A percentile compares a stretch with the other conserved stretches of the same genome.
Conservation (phyloP, 2,113 vertebrate genomes). For the Geococcyx californianus region DNA sequence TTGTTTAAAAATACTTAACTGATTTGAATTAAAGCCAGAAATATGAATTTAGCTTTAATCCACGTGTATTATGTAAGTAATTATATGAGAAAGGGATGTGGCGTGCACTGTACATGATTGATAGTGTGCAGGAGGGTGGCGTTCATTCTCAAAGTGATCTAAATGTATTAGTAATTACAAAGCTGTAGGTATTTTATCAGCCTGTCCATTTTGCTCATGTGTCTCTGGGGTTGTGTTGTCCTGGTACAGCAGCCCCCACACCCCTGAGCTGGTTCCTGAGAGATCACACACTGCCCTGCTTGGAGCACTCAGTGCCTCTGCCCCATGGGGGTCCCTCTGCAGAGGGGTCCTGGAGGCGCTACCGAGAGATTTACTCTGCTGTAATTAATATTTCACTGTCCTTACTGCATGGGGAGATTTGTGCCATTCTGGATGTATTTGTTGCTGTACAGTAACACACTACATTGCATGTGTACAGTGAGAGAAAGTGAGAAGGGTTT, state of each 20-base stretch:
- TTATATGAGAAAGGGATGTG: not conserved
- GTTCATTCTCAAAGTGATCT: not conserved
- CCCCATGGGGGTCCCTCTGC: not conserved
- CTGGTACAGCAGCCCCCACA: not conserved
- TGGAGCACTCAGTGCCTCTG: not conserved
- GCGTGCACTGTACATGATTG: not conserved
- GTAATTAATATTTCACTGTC: constrained; percentile 71
- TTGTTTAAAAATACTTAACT: constrained; percentile 34
- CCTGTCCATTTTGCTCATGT: not conserved
- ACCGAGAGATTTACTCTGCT: constrained; percentile 56
- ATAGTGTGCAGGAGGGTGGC: not conserved
- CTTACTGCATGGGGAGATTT: constrained; percentile 63
- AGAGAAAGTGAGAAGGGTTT: not conserved
- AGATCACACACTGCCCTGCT: not conserved
- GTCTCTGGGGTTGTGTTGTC: not conserved
- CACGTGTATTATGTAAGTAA: not conserved
- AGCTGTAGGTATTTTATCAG: not conserved
- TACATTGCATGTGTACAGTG: not conserved
- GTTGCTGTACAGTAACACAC: not conserved
- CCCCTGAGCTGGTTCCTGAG: not conserved
- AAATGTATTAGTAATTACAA: not conserved
- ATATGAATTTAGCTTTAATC: constrained; percentile 16
- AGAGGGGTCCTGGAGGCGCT: not conserved
- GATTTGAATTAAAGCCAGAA: constrained; percentile 25
- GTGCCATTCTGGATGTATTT: constrained; percentile 49